Evolutionary conservation across 37 sponge, comb jelly and placozoan species (phyloP), one percentile per base, ranked within the genome.

Genomic region (Theonella swinhoei): DNA sequence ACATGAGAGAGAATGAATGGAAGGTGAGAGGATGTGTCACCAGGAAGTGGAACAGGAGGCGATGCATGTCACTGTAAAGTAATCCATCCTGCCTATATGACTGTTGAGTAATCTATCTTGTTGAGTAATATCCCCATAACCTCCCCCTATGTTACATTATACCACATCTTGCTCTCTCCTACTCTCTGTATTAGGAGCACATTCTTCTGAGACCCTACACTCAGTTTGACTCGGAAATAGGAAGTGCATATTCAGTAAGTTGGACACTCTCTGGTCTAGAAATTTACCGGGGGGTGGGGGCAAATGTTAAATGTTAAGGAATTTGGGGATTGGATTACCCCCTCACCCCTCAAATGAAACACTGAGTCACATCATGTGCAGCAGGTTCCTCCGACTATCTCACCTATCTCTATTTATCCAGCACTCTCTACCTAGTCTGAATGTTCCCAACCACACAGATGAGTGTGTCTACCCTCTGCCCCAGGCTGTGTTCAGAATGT

Each of bases 401-500:
- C n/a, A 8, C 29, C 39, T 30, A 69, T 47, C 61, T n/a, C 41
- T 24, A 35, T 9, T 11, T 38, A 8, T 37, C 28, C 83, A 98
- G 91, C 98, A 98, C 75, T 75, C 91, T 3, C 73, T 98, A 3
- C 92, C 91, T 5, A 63, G 41, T 29, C 75, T 98, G 60, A 72
- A 41, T 47, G 74, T 94, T 29, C 96, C 98, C 8, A 70, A 65
- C 23, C 96, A 98, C 87, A 80, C 86, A 3, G 85, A 79, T 35
- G 87, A 89, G 76, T 85, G 83, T 8, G 31, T 85, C 72, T 98
- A 95, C 73, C 96, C 96, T 19, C 43, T 93, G 24, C 98, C 98
- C 17, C 68, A 70, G 8, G 86, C 91, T 33, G 83, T 90, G 42
- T 92, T 95, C 87, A 84, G 88, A 23, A 70, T 95, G 28, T 95